Evolutionary conservation across 2,113 vertebrate genomes (phyloP), one percentile per base, ranked within the genome.

Genomic region (Lagenorhynchus albirostris): DNA sequence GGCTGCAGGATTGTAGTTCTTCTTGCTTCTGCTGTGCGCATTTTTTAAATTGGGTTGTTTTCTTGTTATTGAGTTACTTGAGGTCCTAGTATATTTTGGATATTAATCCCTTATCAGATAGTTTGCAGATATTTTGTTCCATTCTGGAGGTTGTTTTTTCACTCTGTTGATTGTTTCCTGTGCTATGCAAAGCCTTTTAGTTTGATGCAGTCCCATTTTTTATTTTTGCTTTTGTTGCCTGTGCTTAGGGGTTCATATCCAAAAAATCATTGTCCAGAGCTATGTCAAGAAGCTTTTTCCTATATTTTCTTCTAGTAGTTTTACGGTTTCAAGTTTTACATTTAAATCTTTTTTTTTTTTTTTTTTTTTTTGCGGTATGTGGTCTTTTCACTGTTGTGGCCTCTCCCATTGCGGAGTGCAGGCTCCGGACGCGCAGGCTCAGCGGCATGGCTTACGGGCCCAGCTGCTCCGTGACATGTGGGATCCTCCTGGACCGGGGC

Each of bases 141-240:
- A 70, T 89, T 53, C 65, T 81, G 41, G 29, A 38, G 13, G 29
- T 25, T 84, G 70, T 95, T 14, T 21, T 62, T 95, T 90, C 47
- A 67, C 55, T 83, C 23, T 67, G 14, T 88, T 62, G 38, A 76
- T 58, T 86, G 29, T 95, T 63, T 71, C 12, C 53, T 71, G 80
- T 53, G 41, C 73, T 70, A 26, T 91, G 26, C 62, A 71, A 58
- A 68, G 62, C 33, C 63, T 71, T 76, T 86, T 79, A 95, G 41
- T 63, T 91, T 50, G 47, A 38, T 84, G 38, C 21, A 23, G 26
- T 68, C 17, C 8, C 29, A 62, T 71, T 62, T 94, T 95, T 26
- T 85, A 50, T 38, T 91, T 95, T 95, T 92, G 6, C 55, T 87
- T 95, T 92, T 63, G 8, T 88, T 81, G 38, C 58, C 44, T 44